Evolutionary conservation across 2,113 vertebrate species (phyloP).

Genomic region (Fulmarus glacialis): DNA sequence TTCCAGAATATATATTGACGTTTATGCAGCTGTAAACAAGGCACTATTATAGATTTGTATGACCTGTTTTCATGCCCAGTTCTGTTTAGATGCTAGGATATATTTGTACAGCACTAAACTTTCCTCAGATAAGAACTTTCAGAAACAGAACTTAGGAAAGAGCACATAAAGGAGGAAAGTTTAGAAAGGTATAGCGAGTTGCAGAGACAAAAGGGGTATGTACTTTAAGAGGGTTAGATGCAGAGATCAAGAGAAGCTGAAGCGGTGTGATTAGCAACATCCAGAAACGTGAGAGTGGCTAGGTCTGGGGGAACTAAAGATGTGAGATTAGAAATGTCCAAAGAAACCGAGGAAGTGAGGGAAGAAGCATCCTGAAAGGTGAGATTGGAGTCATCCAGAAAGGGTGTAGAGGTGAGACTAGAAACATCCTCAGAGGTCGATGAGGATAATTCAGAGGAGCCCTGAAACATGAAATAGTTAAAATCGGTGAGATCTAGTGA

Average conservation of each 20-base stretch:
- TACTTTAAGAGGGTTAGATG: background rate
- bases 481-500: constrained; percentile 37
- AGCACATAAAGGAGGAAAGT: background rate
- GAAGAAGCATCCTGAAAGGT: constrained; percentile 7
- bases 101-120: background rate
- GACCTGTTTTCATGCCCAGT: background rate
- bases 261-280: background rate
- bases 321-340: constrained; percentile 12
- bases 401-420: background rate
- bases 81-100: background rate
- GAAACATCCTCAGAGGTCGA: background rate
- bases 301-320: constrained; percentile 7
- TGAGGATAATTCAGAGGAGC: constrained; percentile 1
- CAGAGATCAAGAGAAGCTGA: constrained; percentile 4
- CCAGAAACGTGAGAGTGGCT: constrained; percentile 26
- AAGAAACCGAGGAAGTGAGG: background rate
- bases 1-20: background rate
- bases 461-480: constrained; percentile 30
- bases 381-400: constrained; percentile 4
- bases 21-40: constrained; percentile 5
- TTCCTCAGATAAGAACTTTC: background rate
- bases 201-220: background rate
- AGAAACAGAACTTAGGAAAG: background rate
- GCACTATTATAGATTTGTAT: background rate
- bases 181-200: background rate